Percentiles rank a stretch among this genome's conserved stretches.
Evolutionary conservation across 2,113 vertebrate species (phyloP).

Genomic region (Antechinus stuartii): DNA sequence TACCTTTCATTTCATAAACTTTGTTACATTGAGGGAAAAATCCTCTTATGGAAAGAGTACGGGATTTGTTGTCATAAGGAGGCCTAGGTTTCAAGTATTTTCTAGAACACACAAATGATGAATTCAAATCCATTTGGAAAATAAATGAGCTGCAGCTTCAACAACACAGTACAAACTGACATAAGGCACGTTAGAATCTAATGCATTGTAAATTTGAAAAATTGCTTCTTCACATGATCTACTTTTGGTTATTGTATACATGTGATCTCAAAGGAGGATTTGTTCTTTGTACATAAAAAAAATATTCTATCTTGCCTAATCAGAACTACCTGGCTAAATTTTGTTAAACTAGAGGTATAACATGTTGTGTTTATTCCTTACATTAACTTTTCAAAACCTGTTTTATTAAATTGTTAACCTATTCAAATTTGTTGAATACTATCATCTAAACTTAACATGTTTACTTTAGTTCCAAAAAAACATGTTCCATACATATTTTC

Average conservation of each 20-base stretch:
- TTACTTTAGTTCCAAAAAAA: background rate
- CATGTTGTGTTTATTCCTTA: background rate
- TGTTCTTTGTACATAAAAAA: background rate
- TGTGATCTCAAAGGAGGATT: background rate
- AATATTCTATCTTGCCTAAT: background rate
- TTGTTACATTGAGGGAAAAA: background rate
- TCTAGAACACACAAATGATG: constrained; percentile 1
- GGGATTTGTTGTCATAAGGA: too few relatives aligned
- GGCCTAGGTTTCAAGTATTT: background rate
- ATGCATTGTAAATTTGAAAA: background rate
- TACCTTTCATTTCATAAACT: background rate
- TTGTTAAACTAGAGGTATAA: background rate
- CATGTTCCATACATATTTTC: background rate
- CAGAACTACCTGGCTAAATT: background rate
- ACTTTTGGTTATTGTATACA: background rate
- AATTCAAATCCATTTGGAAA: background rate
- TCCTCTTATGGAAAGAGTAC: background rate
- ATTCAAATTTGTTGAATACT: background rate
- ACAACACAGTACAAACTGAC: background rate
- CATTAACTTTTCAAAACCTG: background rate
- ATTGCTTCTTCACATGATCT: background rate
- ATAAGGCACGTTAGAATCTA: background rate
- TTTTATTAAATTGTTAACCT: background rate
- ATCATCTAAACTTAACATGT: background rate
- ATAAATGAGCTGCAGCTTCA: background rate